These are phyloP conservation scores for Drosophila kikkawai DNA, from an alignment of 1,140 invertebrate genomes.

Conservation along the genomic window DNA sequence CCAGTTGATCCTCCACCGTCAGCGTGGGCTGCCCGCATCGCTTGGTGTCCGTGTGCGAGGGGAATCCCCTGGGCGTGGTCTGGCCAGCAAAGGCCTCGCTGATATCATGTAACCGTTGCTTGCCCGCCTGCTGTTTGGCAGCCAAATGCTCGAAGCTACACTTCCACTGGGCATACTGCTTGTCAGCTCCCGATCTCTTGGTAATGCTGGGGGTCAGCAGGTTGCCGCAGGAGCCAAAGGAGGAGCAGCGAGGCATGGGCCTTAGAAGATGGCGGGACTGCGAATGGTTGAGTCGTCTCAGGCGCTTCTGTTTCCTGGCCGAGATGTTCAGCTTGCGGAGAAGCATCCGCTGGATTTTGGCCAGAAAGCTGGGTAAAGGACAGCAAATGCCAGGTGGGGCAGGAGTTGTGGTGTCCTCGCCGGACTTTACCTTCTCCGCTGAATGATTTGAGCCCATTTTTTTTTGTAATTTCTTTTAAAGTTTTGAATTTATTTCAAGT, in stretches of 20 bases:
- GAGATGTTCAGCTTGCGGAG: slow-evolving; percentile 36
- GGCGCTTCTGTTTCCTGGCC: slow-evolving; percentile 43
- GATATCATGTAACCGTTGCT: slow-evolving; percentile 49
- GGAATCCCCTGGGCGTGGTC: slow-evolving; percentile 66
- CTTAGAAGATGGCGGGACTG: slow-evolving; percentile 36
- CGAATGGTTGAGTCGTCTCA: neutral
- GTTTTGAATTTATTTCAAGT: neutral
- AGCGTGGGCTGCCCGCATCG: slow-evolving; percentile 16
- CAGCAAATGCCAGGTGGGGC: slow-evolving; percentile 20
- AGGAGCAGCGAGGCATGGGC: slow-evolving; percentile 72
- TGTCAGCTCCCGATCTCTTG: slow-evolving; percentile 25
- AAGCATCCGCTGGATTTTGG: slow-evolving; percentile 46
- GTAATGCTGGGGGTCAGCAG: slow-evolving; percentile 46
- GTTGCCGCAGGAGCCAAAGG: slow-evolving; percentile 62
- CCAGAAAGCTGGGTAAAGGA: slow-evolving; percentile 12
- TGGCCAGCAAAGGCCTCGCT: slow-evolving; percentile 62
- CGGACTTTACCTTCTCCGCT: neutral
- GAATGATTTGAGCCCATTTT: slow-evolving; percentile 55
- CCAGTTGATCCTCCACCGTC: neutral
- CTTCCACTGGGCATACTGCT: slow-evolving; percentile 69
- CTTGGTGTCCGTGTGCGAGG: slow-evolving; percentile 65
- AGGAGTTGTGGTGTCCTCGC: slow-evolving; percentile 17
- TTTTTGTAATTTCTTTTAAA: neutral
- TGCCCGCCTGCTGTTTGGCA: neutral
- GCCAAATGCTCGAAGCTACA: slow-evolving; percentile 64